Conservation (phyloP, 2,797 vertebrate genomes). For the Brachyrhaphis roseni region DNA sequence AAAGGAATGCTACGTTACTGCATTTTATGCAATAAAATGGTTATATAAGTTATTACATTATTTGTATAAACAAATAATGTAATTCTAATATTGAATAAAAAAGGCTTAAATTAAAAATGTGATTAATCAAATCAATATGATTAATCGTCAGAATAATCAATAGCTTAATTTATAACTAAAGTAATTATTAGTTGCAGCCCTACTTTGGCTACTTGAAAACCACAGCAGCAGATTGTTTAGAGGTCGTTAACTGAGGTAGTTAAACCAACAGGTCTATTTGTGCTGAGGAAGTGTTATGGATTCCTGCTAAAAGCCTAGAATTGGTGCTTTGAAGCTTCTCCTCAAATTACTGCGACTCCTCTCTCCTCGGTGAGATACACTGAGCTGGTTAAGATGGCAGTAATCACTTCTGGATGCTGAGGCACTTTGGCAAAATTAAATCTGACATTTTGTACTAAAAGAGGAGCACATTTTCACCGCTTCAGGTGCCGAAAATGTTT, state of each 20-base stretch:
- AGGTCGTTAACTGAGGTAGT: constrained; percentile 5
- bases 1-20: too few relatives aligned
- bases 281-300: constrained; percentile 20
- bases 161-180: too few relatives aligned
- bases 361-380: constrained; percentile 24
- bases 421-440: background rate
- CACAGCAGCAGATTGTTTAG: constrained; percentile 21
- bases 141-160: too few relatives aligned
- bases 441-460: constrained; percentile 16
- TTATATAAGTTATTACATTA: too few relatives aligned
- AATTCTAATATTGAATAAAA: too few relatives aligned
- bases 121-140: too few relatives aligned
- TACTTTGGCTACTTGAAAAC: constrained; percentile 21
- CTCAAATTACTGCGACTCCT: constrained; percentile 5
- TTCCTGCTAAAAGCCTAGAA: constrained; percentile 27
- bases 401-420: constrained; percentile 1
- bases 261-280: constrained; percentile 25
- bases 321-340: constrained; percentile 26
- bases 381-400: constrained; percentile 14
- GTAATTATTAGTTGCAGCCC: too few relatives aligned
- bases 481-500: background rate
- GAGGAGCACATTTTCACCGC: constrained; percentile 6
- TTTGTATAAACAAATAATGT: too few relatives aligned
- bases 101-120: too few relatives aligned
- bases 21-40: too few relatives aligned